Percentiles rank a stretch among this genome's conserved stretches.
Evolutionary conservation across 2,888 invertebrate genomes (phyloP).

Genomic region (Lathronympha strigana): DNA sequence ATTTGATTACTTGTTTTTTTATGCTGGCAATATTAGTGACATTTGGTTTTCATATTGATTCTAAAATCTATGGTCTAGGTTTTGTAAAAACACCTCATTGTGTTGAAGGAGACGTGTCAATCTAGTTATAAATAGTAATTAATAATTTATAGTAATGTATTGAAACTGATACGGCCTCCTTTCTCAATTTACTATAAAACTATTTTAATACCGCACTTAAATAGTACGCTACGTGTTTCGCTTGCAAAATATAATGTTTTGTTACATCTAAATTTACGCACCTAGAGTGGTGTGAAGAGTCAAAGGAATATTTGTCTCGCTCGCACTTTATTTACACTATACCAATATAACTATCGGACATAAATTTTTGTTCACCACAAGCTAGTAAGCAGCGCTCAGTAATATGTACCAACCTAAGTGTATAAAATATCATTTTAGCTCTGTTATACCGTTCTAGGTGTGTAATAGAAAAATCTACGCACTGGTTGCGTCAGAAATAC

Average conservation of each 20-base stretch:
- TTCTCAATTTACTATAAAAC: neutral
- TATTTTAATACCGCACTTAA: neutral
- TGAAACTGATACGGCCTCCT: slow-evolving; percentile 3
- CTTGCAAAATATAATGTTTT: neutral
- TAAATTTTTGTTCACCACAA: too few species aligned
- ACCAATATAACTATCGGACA: too few species aligned
- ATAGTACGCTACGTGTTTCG: neutral
- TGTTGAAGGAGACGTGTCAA: slow-evolving; percentile 11
- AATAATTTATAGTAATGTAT: slow-evolving; percentile 14
- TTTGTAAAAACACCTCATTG: neutral
- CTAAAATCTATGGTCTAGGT: too few species aligned
- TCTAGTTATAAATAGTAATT: slow-evolving; percentile 20
- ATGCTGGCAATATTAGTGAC: neutral
- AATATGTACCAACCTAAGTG: too few species aligned
- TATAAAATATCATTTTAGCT: neutral
- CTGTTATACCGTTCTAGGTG: neutral
- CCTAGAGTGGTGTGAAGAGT: neutral
- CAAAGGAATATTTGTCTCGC: neutral
- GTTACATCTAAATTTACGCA: neutral
- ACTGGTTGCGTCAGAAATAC: neutral
- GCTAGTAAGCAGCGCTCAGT: too few species aligned
- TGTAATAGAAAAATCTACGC: neutral
- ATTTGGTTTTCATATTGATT: too few species aligned
- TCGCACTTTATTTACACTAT: neutral
- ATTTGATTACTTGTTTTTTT: neutral